Base-by-base conservation (phyloP, 2,113 vertebrate species). In the Ophiodon elongatus region DNA sequence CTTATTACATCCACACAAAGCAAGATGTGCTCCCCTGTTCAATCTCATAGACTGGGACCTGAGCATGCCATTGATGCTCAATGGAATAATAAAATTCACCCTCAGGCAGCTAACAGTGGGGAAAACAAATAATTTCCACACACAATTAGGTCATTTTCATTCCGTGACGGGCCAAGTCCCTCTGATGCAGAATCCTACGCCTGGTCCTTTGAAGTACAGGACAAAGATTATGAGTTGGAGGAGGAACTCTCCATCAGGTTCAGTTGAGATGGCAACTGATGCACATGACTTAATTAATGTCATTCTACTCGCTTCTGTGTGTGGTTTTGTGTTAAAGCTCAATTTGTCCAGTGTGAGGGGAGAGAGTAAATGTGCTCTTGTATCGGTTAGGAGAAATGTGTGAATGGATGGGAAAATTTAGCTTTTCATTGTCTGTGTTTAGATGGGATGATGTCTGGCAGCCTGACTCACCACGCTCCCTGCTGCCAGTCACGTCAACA, bases 1-100 rank as follows among this genome's bases (percentile, higher is more conserved):
- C 88, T 92, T 85, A 93, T 93, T 94, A 90, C 77, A 76, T 82
- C 33, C 71, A 9, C 86, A 94, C 92, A 94, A 93, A 91, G 85
- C 60, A 31, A 63, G 85, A 93, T 91, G 71, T 57, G 77, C 87
- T 85, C 76, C 76, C 78, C 15, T 27, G 73, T 66, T 73, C 72
- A 0, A 57, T 83, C 69, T 92, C 86, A 86, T 84, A 77, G 57
- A 80, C 54, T 17, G 19, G 56, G 80, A 84, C 80, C 87, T 84
- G 86, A 80, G 83, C 77, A 79, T 57, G 71, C 75, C 80, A 87
- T 21, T 78, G 73, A 67, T 76, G 84, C 37, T 63, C 83, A 84
- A 78, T 45, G 69, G n/a, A 88, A 91, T 69, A 87, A 88, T 85
- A 85, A 89, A 62, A 85, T 81, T 60, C 70, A 71, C 56, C 67